Percentiles rank a stretch among this genome's conserved stretches.
Conservation (phyloP, 2,797 vertebrate species). For the Manis crassicaudata region DNA sequence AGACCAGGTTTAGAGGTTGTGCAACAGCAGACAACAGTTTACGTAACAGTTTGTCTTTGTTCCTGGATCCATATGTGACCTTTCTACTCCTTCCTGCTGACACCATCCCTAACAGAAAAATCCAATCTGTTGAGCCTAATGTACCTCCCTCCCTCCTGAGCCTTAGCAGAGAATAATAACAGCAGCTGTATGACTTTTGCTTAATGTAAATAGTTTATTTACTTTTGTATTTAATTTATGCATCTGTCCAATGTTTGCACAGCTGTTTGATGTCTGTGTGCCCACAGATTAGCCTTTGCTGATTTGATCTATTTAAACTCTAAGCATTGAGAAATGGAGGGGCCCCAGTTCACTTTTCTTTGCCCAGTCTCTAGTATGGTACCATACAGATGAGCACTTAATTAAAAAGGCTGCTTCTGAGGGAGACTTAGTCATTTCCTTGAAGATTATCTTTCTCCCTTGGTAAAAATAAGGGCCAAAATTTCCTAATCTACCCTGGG, state of each 20-base stretch:
- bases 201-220: slow-evolving; percentile 72
- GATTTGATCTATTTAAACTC: slow-evolving; percentile 32
- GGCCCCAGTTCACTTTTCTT: not conserved
- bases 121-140: slow-evolving; percentile 43
- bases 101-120: slow-evolving; percentile 59
- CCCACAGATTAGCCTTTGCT: slow-evolving; percentile 45
- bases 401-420: not conserved
- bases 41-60: slow-evolving; percentile 72
- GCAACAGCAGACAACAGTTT: slow-evolving; percentile 48
- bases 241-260: slow-evolving; percentile 73
- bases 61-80: slow-evolving; percentile 64
- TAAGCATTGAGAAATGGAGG: not conserved
- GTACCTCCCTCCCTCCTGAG: slow-evolving; percentile 40
- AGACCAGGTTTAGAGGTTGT: slow-evolving; percentile 44
- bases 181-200: slow-evolving; percentile 64
- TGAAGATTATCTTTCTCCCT: not conserved
- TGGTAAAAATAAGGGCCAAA: slow-evolving; percentile 9
- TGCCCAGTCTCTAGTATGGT: not conserved
- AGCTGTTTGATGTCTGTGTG: slow-evolving; percentile 72
- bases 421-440: not conserved
- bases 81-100: slow-evolving; percentile 65
- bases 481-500: not conserved
- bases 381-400: slow-evolving; percentile 1
- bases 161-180: slow-evolving; percentile 1
- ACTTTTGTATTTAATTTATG: slow-evolving; percentile 75